phyloP scores from a whole-genome alignment of 2,113 vertebrate genomes.

The Ranitomeya imitator region DNA sequence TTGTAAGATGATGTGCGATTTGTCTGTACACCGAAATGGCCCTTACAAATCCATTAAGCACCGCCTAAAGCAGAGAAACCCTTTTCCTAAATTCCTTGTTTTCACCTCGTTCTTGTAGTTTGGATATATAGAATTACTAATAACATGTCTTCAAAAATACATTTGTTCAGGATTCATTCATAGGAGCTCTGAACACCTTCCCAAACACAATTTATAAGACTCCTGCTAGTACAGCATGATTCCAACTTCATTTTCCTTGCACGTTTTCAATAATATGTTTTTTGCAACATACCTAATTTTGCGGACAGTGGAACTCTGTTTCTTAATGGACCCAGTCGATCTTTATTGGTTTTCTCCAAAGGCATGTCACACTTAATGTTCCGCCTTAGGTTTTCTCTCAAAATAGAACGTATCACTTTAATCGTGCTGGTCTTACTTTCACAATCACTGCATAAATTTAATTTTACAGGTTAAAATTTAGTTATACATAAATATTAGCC shows the following conservation, averaged over 20 bases:
- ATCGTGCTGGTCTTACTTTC: slow-evolving; percentile 89
- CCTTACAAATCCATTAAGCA: too few relatives aligned
- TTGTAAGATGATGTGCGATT: too few relatives aligned
- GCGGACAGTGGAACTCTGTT: slow-evolving; percentile 83
- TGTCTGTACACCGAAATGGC: too few relatives aligned
- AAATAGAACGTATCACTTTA: slow-evolving; percentile 91
- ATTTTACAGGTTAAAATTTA: neutral
- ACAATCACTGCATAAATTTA: slow-evolving; percentile 72
- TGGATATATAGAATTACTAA: too few relatives aligned
- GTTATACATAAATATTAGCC: neutral
- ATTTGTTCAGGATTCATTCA: neutral
- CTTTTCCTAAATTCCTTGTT: neutral
- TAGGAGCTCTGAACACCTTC: too few relatives aligned
- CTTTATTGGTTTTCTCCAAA: slow-evolving; percentile 78
- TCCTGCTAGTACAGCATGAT: neutral
- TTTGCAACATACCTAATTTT: slow-evolving; percentile 80
- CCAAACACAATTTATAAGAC: too few relatives aligned
- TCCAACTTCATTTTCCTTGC: neutral
- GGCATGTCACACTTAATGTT: slow-evolving; percentile 80
- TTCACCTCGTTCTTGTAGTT: too few relatives aligned
- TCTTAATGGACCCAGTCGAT: slow-evolving; percentile 78
- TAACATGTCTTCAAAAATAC: neutral
- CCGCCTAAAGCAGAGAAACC: neutral
- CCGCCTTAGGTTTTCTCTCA: slow-evolving; percentile 89
- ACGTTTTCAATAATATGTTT: neutral